A percentile compares a stretch with the other conserved stretches of the same genome.
Conservation (phyloP, 2,888 invertebrate species). For the Nomada hirtipes region DNA sequence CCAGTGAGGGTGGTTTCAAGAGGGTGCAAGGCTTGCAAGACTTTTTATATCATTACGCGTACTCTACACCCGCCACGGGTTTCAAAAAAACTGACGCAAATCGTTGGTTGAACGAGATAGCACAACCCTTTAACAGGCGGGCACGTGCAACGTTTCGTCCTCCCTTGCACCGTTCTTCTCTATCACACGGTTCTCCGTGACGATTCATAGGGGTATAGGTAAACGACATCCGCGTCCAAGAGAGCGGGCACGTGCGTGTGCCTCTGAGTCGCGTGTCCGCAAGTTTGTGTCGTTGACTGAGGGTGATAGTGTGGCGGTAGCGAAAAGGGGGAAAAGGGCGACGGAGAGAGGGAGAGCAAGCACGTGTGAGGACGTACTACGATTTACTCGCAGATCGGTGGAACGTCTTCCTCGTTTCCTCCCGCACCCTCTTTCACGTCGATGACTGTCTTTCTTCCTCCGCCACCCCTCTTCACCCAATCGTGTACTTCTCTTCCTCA, state of each 20-base stretch:
- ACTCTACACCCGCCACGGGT: too few relatives aligned
- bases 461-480: constrained; percentile 36
- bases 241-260: constrained; percentile 58
- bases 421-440: constrained; percentile 54
- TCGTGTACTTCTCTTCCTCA: constrained; percentile 64
- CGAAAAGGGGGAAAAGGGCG: constrained; percentile 52
- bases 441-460: constrained; percentile 40
- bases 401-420: constrained; percentile 72
- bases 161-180: background rate
- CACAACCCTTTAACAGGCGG: background rate
- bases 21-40: too few relatives aligned
- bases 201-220: constrained; percentile 58
- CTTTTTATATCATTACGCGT: too few relatives aligned
- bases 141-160: background rate
- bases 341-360: constrained; percentile 49
- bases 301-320: constrained; percentile 33
- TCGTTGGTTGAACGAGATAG: too few relatives aligned
- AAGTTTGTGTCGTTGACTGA: constrained; percentile 51
- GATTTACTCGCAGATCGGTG: constrained; percentile 76
- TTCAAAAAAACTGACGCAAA: too few relatives aligned
- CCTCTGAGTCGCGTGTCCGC: constrained; percentile 58
- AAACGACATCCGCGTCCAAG: constrained; percentile 62
- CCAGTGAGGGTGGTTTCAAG: too few relatives aligned
- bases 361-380: constrained; percentile 72
- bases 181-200: background rate